Percentiles rank a stretch among this genome's conserved stretches.
phyloP scores from a whole-genome alignment of 2,888 invertebrate genomes.

The Oxyscelio sp. region DNA sequence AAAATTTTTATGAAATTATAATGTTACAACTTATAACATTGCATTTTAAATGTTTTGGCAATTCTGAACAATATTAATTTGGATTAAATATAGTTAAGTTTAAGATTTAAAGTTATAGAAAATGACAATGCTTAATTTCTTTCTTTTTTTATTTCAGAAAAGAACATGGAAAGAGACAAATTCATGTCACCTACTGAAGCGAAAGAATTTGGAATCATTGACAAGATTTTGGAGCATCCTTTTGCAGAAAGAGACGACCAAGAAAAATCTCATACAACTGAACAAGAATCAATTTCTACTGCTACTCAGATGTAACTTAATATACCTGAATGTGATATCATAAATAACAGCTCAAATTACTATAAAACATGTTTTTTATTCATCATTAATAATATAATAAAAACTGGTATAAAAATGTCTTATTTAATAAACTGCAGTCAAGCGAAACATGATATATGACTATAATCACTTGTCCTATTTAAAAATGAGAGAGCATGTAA shows the following conservation, averaged over 20 bases:
- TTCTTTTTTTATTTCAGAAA: conserved; percentile 89
- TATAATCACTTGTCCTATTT: conserved; percentile 68
- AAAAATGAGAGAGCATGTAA: not conserved
- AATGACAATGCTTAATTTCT: too few species aligned
- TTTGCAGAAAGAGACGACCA: conserved; percentile 83
- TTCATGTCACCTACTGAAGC: conserved; percentile 98
- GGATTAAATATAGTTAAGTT: too few species aligned
- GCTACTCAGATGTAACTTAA: conserved; percentile 35
- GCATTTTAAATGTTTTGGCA: too few species aligned
- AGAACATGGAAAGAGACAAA: conserved; percentile 97
- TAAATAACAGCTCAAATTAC: conserved; percentile 63
- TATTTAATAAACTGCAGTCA: conserved; percentile 77
- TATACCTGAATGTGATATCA: conserved; percentile 18
- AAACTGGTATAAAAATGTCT: conserved; percentile 80
- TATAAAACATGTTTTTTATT: conserved; percentile 83
- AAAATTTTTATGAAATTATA: too few species aligned
- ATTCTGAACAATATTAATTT: too few species aligned
- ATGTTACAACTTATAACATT: too few species aligned
- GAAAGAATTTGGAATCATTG: conserved; percentile 97
- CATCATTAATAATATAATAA: conserved; percentile 83
- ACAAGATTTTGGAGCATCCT: conserved; percentile 96
- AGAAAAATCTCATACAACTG: conserved; percentile 41
- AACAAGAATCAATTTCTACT: conserved; percentile 48
- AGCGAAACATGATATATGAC: conserved; percentile 76
- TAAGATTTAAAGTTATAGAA: too few species aligned